Base-by-base conservation (phyloP, 2,888 invertebrate species). In the Acrocyrtus sp. region DNA sequence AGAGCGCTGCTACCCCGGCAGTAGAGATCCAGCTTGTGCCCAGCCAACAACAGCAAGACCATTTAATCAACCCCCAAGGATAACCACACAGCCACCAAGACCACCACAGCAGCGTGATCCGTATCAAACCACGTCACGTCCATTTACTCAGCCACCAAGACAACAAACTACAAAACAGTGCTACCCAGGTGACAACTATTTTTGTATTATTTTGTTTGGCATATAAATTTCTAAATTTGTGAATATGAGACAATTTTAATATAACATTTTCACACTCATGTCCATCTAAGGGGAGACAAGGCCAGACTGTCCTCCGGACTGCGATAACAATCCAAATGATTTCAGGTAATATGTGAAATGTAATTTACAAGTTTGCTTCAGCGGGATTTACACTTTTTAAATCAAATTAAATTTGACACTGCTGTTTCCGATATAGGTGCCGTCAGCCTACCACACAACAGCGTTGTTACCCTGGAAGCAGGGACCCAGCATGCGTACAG, bases 91-190 rank as follows among this genome's bases (percentile, higher is more conserved):
- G 45, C 29, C 43, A 56, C 8, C 19, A 8, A 27, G 10, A 15
- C 61, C 50, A n/a, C 57, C 84, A 84, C 0, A 85, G 85, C 15
- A 82, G 80, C 3, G 79, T n/a, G n/a, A n/a, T n/a, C n/a, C n/a
- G n/a, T n/a, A 57, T 8, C 75, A 83, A 82, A 75, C 83, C 79
- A 22, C 82, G 29, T 84, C 84, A 58, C 82, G 83, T 1, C 77
- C 72, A 65, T 74, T 81, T n/a, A 78, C 81, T 0, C 82, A 82
- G 82, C 27, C 81, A 0, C 56, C 50, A 26, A 45, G 22, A 41
- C 22, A 54, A 22, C n/a, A 12, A 19, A 3, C 48, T 19, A n/a
- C 3, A 77, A 45, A 24, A 41, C 53, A 27, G 2, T 54, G 54
- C 34, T 54, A 54, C 17, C 54, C 54, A 3, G 54, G 54, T 29